Percentiles rank a stretch among this genome's conserved stretches.
These are phyloP conservation scores for Sepioteuthis lessoniana DNA, from an alignment of 2,888 invertebrate species.

Conservation along the genomic window DNA sequence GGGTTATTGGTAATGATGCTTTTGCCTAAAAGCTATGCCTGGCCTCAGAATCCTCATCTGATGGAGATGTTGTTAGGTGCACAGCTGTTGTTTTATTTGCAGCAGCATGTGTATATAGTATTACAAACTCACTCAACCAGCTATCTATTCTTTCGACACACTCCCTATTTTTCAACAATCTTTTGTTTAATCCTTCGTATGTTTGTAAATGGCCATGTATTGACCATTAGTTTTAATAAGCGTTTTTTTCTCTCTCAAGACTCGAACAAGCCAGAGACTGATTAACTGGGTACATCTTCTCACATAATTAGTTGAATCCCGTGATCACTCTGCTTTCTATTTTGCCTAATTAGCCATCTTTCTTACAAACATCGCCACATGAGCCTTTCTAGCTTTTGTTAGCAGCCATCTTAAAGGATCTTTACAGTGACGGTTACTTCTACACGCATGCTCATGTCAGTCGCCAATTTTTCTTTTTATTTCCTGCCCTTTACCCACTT, in stretches of 20 bases:
- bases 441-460: background rate
- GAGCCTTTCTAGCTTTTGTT: background rate
- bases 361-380: background rate
- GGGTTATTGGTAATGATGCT: too few species aligned
- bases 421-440: background rate
- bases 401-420: too few species aligned
- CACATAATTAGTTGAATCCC: background rate
- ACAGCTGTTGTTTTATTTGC: too few species aligned
- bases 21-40: too few species aligned
- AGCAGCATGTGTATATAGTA: too few species aligned
- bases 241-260: background rate
- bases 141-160: background rate
- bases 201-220: background rate
- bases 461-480: background rate
- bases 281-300: constrained; percentile 2
- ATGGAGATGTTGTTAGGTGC: too few species aligned
- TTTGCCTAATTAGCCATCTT: too few species aligned
- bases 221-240: constrained; percentile 4
- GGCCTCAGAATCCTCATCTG: too few species aligned
- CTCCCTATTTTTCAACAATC: background rate
- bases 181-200: background rate
- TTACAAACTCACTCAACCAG: background rate
- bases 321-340: background rate
- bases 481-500: background rate
- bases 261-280: background rate